Base-by-base conservation (phyloP, 2,888 invertebrate genomes). In the Dermolepida albohirtum region DNA sequence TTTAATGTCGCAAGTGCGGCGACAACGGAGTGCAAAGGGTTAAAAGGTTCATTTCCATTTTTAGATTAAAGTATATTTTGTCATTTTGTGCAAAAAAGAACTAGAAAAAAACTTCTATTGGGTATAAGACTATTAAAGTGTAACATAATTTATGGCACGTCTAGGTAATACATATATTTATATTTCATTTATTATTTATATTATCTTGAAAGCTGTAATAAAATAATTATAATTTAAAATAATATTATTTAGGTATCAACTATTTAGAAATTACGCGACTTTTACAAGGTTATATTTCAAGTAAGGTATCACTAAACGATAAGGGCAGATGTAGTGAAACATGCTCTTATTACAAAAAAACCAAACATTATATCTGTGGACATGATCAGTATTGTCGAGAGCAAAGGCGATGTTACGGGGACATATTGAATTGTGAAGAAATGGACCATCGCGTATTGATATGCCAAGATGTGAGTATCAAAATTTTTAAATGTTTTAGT, bases 361-460 rank as follows among this genome's bases (percentile, higher is more conserved):
- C 92, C 0, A 87, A 91, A 78, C 88, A 87, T 71, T 85, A 92
- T 72, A 89, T 90, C 14, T 95, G 94, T 79, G 94, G 86, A 80
- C 86, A 91, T 71, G 89, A 92, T 69, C 83, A 87, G 70, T 92
- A 85, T 79, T 95, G 95, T 78, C 74, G 86, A 0, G 83, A 87
- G 51, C 94, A 94, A 77, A 82, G 85, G 0, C 81, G 80, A 6
- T 96, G 95, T 80, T 86, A 86, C 7, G 93, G 93, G 55, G 85
- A 90, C 75, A 86, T 95, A 43, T 84, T 93, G 40, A 88, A 91
- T 74, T 96, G 96, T 78, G 86, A 87, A 74, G 95, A 89, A 80
- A 84, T 94, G 4, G 94, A 95, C 80, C 92, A 94, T 0, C 95
- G 96, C 74, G 93, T 95, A 91, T 90, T 89, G 88, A 87, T 95